phyloP scores from a whole-genome alignment of 2,797 vertebrate species.

The Brachyalestes nurse region DNA sequence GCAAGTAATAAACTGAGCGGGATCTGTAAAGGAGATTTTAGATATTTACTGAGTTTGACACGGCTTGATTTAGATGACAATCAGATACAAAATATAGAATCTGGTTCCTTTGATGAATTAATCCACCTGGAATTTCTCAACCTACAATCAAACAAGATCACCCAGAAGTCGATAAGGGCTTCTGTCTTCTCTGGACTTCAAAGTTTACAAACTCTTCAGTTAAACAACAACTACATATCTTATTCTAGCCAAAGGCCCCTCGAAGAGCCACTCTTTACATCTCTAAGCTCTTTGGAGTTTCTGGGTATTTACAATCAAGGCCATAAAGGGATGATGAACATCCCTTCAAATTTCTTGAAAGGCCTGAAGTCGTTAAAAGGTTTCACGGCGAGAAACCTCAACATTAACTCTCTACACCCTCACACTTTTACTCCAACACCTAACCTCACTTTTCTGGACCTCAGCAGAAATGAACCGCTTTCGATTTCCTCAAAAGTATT shows the following conservation, averaged over 20 bases:
- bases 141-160: slow-evolving; percentile 62
- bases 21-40: slow-evolving; percentile 48
- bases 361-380: slow-evolving; percentile 15
- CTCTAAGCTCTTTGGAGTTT: slow-evolving; percentile 60
- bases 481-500: slow-evolving; percentile 4
- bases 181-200: slow-evolving; percentile 57
- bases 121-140: slow-evolving; percentile 54
- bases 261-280: slow-evolving; percentile 60
- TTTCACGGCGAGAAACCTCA: slow-evolving; percentile 8
- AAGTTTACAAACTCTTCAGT: slow-evolving; percentile 54
- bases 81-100: slow-evolving; percentile 50
- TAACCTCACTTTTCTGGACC: slow-evolving; percentile 6
- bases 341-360: slow-evolving; percentile 13
- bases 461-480: slow-evolving; percentile 18
- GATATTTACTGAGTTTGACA: slow-evolving; percentile 55
- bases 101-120: slow-evolving; percentile 60
- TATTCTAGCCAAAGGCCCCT: neutral
- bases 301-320: slow-evolving; percentile 53
- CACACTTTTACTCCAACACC: slow-evolving; percentile 9
- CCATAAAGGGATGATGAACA: slow-evolving; percentile 1
- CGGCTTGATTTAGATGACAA: slow-evolving; percentile 66
- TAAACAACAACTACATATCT: slow-evolving; percentile 67
- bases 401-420: slow-evolving; percentile 9
- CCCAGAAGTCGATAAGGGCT: neutral
- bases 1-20: slow-evolving; percentile 57